phyloP scores from a whole-genome alignment of 2,888 invertebrate species.

The Sthenelais limicola region DNA sequence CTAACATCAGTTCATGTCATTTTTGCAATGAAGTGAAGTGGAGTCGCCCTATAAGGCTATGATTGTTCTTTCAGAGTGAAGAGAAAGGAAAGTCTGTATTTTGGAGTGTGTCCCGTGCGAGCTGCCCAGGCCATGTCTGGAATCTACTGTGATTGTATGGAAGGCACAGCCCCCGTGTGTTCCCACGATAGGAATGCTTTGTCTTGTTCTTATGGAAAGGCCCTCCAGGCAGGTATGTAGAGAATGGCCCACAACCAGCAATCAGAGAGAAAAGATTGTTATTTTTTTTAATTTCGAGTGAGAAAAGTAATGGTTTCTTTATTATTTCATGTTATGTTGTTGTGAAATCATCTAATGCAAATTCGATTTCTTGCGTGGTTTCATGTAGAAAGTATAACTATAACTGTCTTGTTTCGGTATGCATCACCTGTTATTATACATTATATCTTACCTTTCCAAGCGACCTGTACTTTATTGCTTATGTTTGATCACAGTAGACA shows the following conservation, averaged over 20 bases:
- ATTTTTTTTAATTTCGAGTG: background rate
- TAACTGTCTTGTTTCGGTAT: too few relatives aligned
- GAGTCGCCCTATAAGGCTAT: too few relatives aligned
- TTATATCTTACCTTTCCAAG: too few relatives aligned
- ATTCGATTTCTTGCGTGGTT: background rate
- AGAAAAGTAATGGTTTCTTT: background rate
- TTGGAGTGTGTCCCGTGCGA: background rate
- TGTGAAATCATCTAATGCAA: background rate
- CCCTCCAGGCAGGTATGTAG: background rate
- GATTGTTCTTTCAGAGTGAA: background rate
- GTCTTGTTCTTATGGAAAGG: background rate
- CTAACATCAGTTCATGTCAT: too few relatives aligned
- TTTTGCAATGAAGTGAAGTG: too few relatives aligned
- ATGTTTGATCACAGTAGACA: too few relatives aligned
- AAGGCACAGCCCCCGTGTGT: background rate
- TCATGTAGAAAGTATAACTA: too few relatives aligned
- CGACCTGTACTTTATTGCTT: too few relatives aligned
- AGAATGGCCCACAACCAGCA: too few relatives aligned
- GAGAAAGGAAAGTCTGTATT: background rate
- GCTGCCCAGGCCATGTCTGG: background rate
- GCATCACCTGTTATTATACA: too few relatives aligned
- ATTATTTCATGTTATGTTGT: background rate
- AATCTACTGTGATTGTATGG: conserved; percentile 33
- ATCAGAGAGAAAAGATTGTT: too few relatives aligned
- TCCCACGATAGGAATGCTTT: background rate